A percentile compares a stretch with the other conserved stretches of the same genome.
Conservation (phyloP, 2,797 vertebrate genomes). For the Pipistrellus pygmaeus region DNA sequence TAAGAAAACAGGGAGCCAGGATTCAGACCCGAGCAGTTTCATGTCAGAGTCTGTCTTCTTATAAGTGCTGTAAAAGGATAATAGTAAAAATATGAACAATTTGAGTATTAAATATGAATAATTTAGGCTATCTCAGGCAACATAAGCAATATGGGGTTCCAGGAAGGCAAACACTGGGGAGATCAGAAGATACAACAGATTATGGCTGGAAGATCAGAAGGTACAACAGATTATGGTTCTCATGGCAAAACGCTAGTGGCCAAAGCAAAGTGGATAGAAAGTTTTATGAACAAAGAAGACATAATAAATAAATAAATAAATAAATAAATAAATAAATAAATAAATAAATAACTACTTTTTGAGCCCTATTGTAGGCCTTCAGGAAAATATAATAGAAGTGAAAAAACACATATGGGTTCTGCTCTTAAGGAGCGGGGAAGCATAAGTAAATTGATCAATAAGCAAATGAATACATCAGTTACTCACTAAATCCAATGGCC, state of each 20-base stretch:
- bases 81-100: neutral
- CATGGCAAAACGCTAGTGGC: neutral
- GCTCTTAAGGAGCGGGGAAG: neutral
- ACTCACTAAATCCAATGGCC: neutral
- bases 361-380: neutral
- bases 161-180: neutral
- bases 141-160: neutral
- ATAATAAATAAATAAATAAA: neutral
- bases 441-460: neutral
- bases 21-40: neutral
- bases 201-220: neutral
- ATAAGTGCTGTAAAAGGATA: neutral
- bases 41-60: neutral
- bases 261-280: neutral
- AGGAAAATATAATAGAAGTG: neutral
- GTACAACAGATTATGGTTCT: neutral
- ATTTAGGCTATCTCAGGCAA: neutral
- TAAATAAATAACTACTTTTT: neutral
- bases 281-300: neutral
- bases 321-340: neutral
- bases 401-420: neutral
- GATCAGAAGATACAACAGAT: neutral
- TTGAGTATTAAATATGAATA: neutral
- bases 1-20: neutral
- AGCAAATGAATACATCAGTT: neutral